Percentiles rank a stretch among this genome's conserved stretches.
Conservation (phyloP, 2,113 vertebrate species). For the Protobothrops flavoviridis region DNA sequence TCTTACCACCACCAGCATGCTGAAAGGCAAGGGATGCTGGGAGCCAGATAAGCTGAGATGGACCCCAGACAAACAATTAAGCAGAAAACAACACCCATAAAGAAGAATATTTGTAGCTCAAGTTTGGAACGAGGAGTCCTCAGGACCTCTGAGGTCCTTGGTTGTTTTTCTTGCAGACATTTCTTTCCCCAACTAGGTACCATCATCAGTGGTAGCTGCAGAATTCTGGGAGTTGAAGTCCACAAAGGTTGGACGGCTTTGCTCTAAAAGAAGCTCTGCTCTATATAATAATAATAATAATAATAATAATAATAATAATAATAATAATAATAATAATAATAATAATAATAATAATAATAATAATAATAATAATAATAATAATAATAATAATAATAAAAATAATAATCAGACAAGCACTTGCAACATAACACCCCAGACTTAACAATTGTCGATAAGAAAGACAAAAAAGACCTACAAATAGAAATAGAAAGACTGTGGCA, state of each 20-base stretch:
- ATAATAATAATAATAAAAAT: too few relatives aligned
- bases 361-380: too few relatives aligned
- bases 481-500: too few relatives aligned
- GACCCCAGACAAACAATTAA: not conserved
- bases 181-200: not conserved
- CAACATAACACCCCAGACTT: too few relatives aligned
- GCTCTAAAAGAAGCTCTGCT: not conserved
- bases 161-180: not conserved
- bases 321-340: too few relatives aligned
- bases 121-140: not conserved
- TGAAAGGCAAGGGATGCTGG: not conserved
- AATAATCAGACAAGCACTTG: too few relatives aligned
- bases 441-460: too few relatives aligned
- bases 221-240: not conserved
- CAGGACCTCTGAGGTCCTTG: too few relatives aligned
- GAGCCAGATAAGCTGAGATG: not conserved
- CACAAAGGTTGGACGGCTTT: not conserved
- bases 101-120: not conserved
- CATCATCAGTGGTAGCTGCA: not conserved
- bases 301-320: too few relatives aligned
- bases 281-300: too few relatives aligned
- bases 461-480: too few relatives aligned
- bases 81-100: not conserved
- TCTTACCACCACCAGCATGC: not conserved
- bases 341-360: too few relatives aligned